Base-by-base conservation (phyloP, 2,797 vertebrate species). In the Columba guinea region DNA sequence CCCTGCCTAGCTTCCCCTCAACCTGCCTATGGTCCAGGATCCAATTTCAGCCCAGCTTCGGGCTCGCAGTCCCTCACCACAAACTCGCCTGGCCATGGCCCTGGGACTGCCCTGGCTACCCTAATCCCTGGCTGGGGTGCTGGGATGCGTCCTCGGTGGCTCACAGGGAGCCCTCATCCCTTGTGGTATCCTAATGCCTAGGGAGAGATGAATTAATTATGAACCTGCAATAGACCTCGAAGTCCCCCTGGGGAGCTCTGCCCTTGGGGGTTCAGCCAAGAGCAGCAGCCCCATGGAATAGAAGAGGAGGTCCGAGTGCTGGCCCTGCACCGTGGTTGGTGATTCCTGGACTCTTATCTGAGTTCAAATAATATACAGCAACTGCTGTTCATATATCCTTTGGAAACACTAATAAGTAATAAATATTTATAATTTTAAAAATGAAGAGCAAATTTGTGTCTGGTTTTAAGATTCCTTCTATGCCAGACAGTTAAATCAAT, bases 71-170 rank as follows among this genome's bases (percentile, higher is more conserved):
- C 20, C 24, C 68, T 69, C 27, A 59, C 9, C 32, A 21, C 1
- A 5, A 32, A 41, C 8, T 51, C 34, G 59, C 7, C 16, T 2
- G 9, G 7, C 28, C 5, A 1, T 1, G 4, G 23, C 9, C 0
- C 7, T 7, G 12, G 13, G 34, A 7, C 16, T 78, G 11, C 27
- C 17, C 34, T 13, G 12, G 18, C 37, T 59, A 24, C n/a, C 27
- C 56, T 27, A 8, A 21, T 73, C 26, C 19, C 30, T 27, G 15
- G 3, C 13, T 52, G 13, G 24, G 23, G 28, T 28, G 28, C 13
- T 39, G 35, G 35, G 18, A 9, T 49, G 27, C 62, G 9, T 28
- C 11, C 23, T 19, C 32, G 28, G 32, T 83, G 55, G 8, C 27
- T 44, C 11, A 11, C 18, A 23, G 13, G 34, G 11, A 73, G 5